Conservation (phyloP, 2,113 vertebrate genomes). For the Artemisiospiza belli region DNA sequence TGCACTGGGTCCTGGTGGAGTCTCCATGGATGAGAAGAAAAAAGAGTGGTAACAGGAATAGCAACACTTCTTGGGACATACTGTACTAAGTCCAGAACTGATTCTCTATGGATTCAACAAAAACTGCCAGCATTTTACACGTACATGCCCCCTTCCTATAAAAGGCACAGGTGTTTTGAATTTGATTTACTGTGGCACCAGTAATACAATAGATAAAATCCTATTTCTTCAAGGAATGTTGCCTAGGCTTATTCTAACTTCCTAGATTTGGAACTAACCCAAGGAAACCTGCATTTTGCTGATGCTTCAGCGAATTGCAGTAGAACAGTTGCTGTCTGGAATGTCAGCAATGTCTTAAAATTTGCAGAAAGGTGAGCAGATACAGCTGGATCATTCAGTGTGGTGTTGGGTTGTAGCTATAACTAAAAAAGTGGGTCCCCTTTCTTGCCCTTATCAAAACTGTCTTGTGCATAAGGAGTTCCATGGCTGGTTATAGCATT, state of each 20-base stretch:
- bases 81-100: slow-evolving; percentile 60
- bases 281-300: slow-evolving; percentile 51
- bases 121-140: slow-evolving; percentile 70
- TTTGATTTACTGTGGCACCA: slow-evolving; percentile 71
- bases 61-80: slow-evolving; percentile 43
- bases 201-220: slow-evolving; percentile 46
- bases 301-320: slow-evolving; percentile 37
- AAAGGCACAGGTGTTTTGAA: slow-evolving; percentile 77
- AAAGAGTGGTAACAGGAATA: slow-evolving; percentile 89
- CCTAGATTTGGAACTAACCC: slow-evolving; percentile 57
- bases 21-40: slow-evolving; percentile 99
- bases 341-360: slow-evolving; percentile 16
- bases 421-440: slow-evolving; percentile 52
- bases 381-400: slow-evolving; percentile 27
- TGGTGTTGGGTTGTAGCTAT: slow-evolving; percentile 50
- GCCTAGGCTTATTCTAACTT: slow-evolving; percentile 46
- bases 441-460: not conserved
- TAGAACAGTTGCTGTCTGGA: slow-evolving; percentile 11
- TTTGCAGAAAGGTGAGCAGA: slow-evolving; percentile 67
- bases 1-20: slow-evolving; percentile 94
- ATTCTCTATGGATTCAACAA: slow-evolving; percentile 55
- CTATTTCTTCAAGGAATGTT: slow-evolving; percentile 46
- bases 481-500: slow-evolving; percentile 15
- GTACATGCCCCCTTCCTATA: slow-evolving; percentile 56
- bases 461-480: slow-evolving; percentile 18